Percentiles rank a stretch among this genome's conserved stretches.
These are phyloP conservation scores for Galeruca laticollis DNA, from an alignment of 2,888 invertebrate genomes.

Conservation along the genomic window DNA sequence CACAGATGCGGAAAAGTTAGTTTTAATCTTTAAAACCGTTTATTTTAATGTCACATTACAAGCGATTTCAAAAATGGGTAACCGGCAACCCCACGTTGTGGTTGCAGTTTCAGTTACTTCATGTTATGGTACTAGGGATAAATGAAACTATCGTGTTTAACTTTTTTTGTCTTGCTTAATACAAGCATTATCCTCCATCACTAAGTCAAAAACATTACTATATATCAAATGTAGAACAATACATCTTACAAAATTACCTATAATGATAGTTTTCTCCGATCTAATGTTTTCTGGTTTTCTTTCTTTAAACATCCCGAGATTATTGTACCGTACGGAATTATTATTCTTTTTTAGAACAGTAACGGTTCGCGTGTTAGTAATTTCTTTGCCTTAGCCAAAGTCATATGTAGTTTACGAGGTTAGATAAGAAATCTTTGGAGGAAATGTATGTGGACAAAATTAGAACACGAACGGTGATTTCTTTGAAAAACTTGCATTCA, in stretches of 20 bases:
- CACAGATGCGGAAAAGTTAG: too few species aligned
- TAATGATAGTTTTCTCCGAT: neutral
- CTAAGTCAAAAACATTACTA: too few species aligned
- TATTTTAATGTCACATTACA: too few species aligned
- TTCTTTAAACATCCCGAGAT: neutral
- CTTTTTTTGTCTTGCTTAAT: too few species aligned
- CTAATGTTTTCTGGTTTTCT: slow-evolving; percentile 1
- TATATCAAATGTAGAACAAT: neutral
- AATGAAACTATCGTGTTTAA: too few species aligned
- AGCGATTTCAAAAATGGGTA: too few species aligned
- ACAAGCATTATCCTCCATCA: too few species aligned
- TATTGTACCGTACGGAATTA: slow-evolving; percentile 1
- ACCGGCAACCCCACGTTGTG: too few species aligned
- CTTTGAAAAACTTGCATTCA: neutral
- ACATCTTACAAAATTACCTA: neutral
- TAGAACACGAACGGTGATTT: neutral
- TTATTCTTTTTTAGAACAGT: slow-evolving; percentile 24
- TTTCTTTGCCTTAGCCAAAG: slow-evolving; percentile 20
- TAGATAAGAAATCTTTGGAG: slow-evolving; percentile 35
- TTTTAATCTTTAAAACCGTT: too few species aligned
- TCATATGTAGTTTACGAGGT: slow-evolving; percentile 37
- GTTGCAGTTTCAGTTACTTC: too few species aligned
- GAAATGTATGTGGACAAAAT: slow-evolving; percentile 18
- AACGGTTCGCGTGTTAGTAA: slow-evolving; percentile 32
- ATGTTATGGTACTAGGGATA: too few species aligned